Evolutionary conservation across 2,888 invertebrate species (phyloP), one percentile per base, ranked within the genome.

Genomic region (Rhopalosiphum nymphaeae): DNA sequence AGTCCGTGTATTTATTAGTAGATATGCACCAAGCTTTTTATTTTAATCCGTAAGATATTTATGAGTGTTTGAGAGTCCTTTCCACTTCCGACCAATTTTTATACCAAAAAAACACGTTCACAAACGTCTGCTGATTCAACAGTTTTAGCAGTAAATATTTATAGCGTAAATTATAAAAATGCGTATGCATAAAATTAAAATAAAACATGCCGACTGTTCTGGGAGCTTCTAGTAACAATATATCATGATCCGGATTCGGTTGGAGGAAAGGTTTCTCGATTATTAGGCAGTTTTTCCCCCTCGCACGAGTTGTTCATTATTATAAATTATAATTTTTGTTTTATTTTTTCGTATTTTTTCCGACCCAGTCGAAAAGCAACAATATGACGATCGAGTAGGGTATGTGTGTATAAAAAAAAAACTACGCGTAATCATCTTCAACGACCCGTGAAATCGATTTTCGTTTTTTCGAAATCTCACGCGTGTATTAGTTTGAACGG

Each of bases 371-470:
- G 29, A 93, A 92, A 85, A 88, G 92, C 89, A 85, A 90, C 89
- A 93, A 85, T 93, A 85, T 93, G 93, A 90, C 78, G 67, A 53
- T n/a, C 49, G 29, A 44, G 56, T 49, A 29, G n/a, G 26, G 78
- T 53, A n/a, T 25, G 1, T 44, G 13, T 10, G 44, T 85, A 85
- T 85, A 53, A 61, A 49, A 42, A 88, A 78, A 67, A 89, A 57
- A 93, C 53, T 42, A n/a, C 92, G 11, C 93, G 56, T 90, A 93
- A 93, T 93, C 93, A 90, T 93, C 89, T 85, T 61, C 89, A 85
- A 84, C 93, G 93, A 61, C 44, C 93, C 93, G 89, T 93, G 89
- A 89, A 93, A 93, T 93, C 89, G 89, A 93, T 93, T 93, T 93
- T 89, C 61, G 61, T 93, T 90, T 57, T 53, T 57, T 49, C 57